Evolutionary conservation across 2,797 vertebrate genomes (phyloP).

Genomic region (Typhlichthys subterraneus): DNA sequence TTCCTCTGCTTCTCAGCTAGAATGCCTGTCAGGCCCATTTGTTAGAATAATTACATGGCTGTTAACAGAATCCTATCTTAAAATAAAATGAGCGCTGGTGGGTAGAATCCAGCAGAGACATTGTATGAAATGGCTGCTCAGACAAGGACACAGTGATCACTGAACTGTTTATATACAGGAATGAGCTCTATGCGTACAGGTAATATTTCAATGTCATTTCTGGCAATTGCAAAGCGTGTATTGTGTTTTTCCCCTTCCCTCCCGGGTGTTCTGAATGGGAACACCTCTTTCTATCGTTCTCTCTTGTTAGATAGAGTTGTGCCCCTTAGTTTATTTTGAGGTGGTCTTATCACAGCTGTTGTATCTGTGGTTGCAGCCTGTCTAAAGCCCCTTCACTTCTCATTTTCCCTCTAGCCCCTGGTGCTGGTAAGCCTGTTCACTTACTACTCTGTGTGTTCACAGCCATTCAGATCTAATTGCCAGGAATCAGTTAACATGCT

Average conservation of each 20-base stretch:
- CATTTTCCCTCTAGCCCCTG: slow-evolving; percentile 60
- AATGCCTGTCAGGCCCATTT: slow-evolving; percentile 55
- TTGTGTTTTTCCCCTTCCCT: slow-evolving; percentile 11
- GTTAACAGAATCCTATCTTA: slow-evolving; percentile 48
- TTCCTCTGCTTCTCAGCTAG: slow-evolving; percentile 29
- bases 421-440: slow-evolving; percentile 73
- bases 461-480: slow-evolving; percentile 30
- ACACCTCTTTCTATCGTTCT: slow-evolving; percentile 28
- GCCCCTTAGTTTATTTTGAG: slow-evolving; percentile 80
- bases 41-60: slow-evolving; percentile 63
- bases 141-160: slow-evolving; percentile 3
- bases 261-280: slow-evolving; percentile 22
- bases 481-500: not conserved
- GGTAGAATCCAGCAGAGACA: slow-evolving; percentile 43
- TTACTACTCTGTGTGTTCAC: slow-evolving; percentile 34
- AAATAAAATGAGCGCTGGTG: slow-evolving; percentile 41
- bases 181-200: no score
- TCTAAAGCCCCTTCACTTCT: slow-evolving; percentile 61
- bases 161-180: no score
- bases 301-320: slow-evolving; percentile 45
- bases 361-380: slow-evolving; percentile 62
- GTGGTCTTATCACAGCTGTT: slow-evolving; percentile 80
- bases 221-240: not conserved
- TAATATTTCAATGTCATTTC: not conserved
- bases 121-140: slow-evolving; percentile 35